Evolutionary conservation across 2,888 invertebrate genomes (phyloP), one percentile per base, ranked within the genome.

Genomic region (Synergus japonicus): DNA sequence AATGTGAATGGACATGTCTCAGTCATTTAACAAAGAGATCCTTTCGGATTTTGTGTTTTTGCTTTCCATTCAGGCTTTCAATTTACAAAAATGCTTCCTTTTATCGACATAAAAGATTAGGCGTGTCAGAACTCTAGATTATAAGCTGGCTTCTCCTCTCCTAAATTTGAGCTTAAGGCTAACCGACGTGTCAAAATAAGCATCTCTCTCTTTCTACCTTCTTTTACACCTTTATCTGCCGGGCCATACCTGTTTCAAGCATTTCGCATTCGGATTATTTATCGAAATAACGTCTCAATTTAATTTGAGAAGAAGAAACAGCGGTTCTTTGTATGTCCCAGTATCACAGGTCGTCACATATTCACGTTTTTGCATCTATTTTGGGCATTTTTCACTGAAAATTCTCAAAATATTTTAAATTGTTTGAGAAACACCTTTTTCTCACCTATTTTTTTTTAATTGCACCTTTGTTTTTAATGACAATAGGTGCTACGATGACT

Each of bases 101-200:
- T 73, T 73, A 73, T 73, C 73, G 54, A 58, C n/a, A 73, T 15
- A 73, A 73, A 54, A n/a, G 73, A 73, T 73, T 73, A 73, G 73
- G 54, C 73, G 73, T 73, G 73, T 58, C 73, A 41, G 54, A n/a
- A n/a, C 12, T 54, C 46, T 46, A 54, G 54, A 49, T 73, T 73
- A 73, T 73, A 41, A 37, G 2, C 54, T 54, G n/a, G 29, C 73
- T 54, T n/a, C 54, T 22, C 13, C 29, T 12, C 12, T 66, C 66
- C 18, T 43, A 66, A 43, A 66, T 66, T 44, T 43, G 43, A 18
- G 44, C 44, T 46, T 12, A 46, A 43, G 41, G n/a, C 15, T 66
- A 18, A 66, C 66, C 66, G 66, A 66, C 65, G 10, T 18, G 49
- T 58, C 73, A 58, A 58, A 73, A 73, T 54, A 73, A 37, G n/a